Percentiles rank a stretch among this genome's conserved stretches.
Evolutionary conservation across 1,140 invertebrate genomes (phyloP).

Genomic region (Drosophila novamexicana): DNA sequence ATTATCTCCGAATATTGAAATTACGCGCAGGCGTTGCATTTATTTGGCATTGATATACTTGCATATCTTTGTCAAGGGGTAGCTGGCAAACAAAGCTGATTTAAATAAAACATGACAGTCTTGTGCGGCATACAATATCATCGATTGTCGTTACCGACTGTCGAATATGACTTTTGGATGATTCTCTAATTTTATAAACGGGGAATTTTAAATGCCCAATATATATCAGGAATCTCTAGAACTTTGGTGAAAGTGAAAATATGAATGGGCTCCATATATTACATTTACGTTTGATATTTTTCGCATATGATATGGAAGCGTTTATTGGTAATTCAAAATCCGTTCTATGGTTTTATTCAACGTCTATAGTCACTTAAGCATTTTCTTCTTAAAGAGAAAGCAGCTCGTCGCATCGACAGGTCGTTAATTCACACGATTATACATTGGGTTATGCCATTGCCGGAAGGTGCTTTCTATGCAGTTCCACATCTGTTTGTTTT

Average conservation of each 20-base stretch:
- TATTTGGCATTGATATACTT: not conserved
- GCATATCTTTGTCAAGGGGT: conserved; percentile 8
- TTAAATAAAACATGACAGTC: not conserved
- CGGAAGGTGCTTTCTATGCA: conserved; percentile 18
- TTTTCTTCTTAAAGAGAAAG: not conserved
- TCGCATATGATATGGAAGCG: too few relatives aligned
- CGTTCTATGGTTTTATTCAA: not conserved
- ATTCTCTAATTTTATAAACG: too few relatives aligned
- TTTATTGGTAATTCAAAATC: too few relatives aligned
- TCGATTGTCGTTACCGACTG: not conserved
- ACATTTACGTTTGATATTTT: too few relatives aligned
- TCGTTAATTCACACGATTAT: conserved; percentile 28
- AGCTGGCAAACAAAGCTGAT: conserved; percentile 6
- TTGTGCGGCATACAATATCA: not conserved
- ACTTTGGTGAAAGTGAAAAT: too few relatives aligned
- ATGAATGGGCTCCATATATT: too few relatives aligned
- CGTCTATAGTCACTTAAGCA: not conserved
- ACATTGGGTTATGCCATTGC: conserved; percentile 11
- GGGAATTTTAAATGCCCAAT: too few relatives aligned
- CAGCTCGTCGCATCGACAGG: conserved; percentile 12
- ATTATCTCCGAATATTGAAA: conserved; percentile 56
- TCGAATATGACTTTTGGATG: not conserved
- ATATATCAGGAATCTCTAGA: too few relatives aligned
- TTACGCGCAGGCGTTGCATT: conserved; percentile 61
- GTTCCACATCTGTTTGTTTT: not conserved